Conservation (phyloP, 1,140 invertebrate genomes). For the Penaeus chinensis region DNA sequence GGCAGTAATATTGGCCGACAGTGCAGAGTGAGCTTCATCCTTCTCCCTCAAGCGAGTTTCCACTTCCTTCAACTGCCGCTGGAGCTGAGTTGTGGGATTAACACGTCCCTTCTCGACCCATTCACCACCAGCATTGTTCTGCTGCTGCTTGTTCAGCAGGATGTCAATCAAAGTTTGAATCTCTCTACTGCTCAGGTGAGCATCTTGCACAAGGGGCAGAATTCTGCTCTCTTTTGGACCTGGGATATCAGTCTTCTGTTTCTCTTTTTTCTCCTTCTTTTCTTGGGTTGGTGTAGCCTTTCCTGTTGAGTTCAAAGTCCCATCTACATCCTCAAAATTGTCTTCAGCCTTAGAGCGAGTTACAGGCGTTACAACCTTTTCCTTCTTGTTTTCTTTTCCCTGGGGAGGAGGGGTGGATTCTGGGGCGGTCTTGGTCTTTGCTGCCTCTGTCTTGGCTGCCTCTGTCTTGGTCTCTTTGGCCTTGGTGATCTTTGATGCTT, state of each 20-base stretch:
- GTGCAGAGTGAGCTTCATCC: conserved; percentile 60
- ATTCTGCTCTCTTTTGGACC: conserved; percentile 75
- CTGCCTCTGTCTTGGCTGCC: conserved; percentile 9
- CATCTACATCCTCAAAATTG: background rate
- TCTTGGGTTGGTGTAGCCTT: conserved; percentile 31
- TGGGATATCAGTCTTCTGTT: conserved; percentile 32
- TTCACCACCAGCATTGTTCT: conserved; percentile 76
- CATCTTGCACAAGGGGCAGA: conserved; percentile 80
- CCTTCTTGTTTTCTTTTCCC: conserved; percentile 2
- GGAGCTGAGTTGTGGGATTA: conserved; percentile 85
- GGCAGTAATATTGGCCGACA: conserved; percentile 74
- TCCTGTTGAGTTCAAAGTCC: background rate
- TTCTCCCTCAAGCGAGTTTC: conserved; percentile 71
- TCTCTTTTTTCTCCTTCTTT: conserved; percentile 50
- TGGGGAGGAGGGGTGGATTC: conserved; percentile 1
- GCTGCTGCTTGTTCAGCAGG: conserved; percentile 86
- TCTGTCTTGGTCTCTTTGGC: background rate
- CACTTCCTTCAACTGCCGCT: conserved; percentile 86
- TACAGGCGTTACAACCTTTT: conserved; percentile 20
- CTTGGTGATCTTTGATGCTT: background rate
- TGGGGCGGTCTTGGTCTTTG: background rate
- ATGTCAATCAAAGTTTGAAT: conserved; percentile 89
- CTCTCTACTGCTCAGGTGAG: conserved; percentile 84
- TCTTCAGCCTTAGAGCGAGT: too few species aligned
- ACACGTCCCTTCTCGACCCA: conserved; percentile 86